phyloP scores from a whole-genome alignment of 2,888 invertebrate genomes.

The Acanthococcus lagerstroemiae region DNA sequence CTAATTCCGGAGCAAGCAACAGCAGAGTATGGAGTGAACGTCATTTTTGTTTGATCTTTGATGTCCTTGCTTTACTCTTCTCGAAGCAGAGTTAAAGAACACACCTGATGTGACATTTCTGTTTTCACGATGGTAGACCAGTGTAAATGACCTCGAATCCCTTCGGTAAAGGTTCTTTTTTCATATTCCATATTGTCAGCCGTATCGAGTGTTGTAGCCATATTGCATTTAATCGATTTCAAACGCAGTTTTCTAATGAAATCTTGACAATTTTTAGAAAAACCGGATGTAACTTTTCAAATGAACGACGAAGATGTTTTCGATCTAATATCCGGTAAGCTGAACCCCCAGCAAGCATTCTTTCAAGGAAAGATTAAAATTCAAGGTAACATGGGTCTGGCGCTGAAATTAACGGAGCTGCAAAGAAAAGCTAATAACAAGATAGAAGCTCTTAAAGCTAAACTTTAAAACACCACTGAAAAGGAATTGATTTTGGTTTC shows the following conservation, averaged over 20 bases:
- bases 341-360: slow-evolving; percentile 91
- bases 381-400: slow-evolving; percentile 92
- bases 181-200: background rate
- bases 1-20: no score
- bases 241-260: no score
- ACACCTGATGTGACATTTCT: no score
- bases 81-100: no score
- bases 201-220: no score
- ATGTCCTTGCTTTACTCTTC: no score
- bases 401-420: slow-evolving; percentile 82
- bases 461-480: slow-evolving; percentile 63
- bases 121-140: no score
- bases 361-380: slow-evolving; percentile 95
- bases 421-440: slow-evolving; percentile 63
- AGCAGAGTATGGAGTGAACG: no score
- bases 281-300: slow-evolving; percentile 81
- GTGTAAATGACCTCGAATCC: no score
- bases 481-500: no score
- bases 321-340: slow-evolving; percentile 76
- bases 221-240: no score
- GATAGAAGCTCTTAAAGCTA: slow-evolving; percentile 63
- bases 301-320: slow-evolving; percentile 81
- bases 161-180: background rate
- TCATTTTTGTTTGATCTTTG: no score
- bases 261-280: slow-evolving; percentile 49